phyloP scores from a whole-genome alignment of 2,113 vertebrate species.

The Ifrita kowaldi region DNA sequence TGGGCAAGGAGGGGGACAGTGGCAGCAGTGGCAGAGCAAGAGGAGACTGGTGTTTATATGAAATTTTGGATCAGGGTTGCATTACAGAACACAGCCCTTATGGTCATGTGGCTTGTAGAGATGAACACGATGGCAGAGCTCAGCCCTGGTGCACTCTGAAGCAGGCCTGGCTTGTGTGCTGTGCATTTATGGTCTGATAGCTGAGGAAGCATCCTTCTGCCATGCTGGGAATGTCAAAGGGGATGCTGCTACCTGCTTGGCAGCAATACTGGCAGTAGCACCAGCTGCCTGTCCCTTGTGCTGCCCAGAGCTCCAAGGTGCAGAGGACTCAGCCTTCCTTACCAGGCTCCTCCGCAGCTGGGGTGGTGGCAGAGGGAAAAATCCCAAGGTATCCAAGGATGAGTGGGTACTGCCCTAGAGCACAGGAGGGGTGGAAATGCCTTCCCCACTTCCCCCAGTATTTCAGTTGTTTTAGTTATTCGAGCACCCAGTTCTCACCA shows the following conservation, averaged over 20 bases:
- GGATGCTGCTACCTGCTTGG: background rate
- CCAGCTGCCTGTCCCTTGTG: background rate
- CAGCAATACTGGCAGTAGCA: background rate
- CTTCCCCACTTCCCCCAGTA: rapidly evolving
- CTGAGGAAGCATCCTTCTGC: background rate
- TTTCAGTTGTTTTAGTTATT: background rate
- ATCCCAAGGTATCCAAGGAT: background rate
- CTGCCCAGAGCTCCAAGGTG: background rate
- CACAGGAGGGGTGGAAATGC: background rate
- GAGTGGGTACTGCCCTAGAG: background rate
- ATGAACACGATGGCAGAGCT: rapidly evolving
- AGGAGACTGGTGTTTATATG: background rate
- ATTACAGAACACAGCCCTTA: background rate
- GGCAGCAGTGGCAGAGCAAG: background rate
- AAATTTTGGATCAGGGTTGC: background rate
- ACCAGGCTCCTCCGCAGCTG: background rate
- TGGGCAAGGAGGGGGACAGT: rapidly evolving
- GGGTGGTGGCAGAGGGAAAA: background rate
- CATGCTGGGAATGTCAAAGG: background rate
- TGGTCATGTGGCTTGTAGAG: background rate
- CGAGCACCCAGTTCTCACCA: background rate
- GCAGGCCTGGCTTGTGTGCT: background rate
- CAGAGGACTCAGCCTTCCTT: background rate
- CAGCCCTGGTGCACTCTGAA: background rate
- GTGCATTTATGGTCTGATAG: background rate